Evolutionary conservation across 2,113 vertebrate species (phyloP).

Genomic region (Pandion haliaetus): DNA sequence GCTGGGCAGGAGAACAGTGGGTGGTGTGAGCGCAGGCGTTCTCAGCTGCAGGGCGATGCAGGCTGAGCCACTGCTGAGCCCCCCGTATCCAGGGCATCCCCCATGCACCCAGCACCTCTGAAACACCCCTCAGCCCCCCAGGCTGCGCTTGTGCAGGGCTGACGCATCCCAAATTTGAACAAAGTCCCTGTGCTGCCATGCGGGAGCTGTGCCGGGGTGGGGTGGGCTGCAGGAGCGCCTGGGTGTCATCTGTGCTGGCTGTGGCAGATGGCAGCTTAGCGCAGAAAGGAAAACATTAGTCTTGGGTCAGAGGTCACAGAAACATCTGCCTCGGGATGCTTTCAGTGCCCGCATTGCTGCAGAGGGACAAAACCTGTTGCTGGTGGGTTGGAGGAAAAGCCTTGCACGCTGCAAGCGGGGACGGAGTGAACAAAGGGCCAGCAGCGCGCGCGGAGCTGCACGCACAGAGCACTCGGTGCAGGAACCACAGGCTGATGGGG

Average conservation of each 20-base stretch:
- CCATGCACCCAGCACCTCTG: neutral
- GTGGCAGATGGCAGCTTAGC: slow-evolving; percentile 90
- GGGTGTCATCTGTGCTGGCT: slow-evolving; percentile 55
- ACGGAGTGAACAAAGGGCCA: neutral
- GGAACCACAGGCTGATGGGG: rapidly evolving
- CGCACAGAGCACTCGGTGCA: neutral
- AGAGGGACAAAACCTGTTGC: slow-evolving; percentile 75
- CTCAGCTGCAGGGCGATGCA: neutral
- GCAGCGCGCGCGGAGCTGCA: neutral
- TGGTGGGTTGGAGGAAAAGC: slow-evolving; percentile 50
- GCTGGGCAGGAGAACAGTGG: neutral
- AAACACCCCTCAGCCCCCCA: rapidly evolving
- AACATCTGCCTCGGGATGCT: slow-evolving; percentile 87
- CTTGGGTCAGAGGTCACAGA: slow-evolving; percentile 86
- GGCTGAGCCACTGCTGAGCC: neutral
- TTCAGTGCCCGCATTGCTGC: slow-evolving; percentile 77
- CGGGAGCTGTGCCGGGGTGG: neutral
- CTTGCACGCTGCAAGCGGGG: neutral
- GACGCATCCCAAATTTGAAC: neutral
- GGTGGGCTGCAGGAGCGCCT: neutral
- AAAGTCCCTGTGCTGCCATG: neutral
- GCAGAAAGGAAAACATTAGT: slow-evolving; percentile 82
- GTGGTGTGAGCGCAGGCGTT: neutral
- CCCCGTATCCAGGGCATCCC: neutral
- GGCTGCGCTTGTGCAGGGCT: neutral